Conservation (phyloP, 2,797 vertebrate species). For the Tapirus indicus region DNA sequence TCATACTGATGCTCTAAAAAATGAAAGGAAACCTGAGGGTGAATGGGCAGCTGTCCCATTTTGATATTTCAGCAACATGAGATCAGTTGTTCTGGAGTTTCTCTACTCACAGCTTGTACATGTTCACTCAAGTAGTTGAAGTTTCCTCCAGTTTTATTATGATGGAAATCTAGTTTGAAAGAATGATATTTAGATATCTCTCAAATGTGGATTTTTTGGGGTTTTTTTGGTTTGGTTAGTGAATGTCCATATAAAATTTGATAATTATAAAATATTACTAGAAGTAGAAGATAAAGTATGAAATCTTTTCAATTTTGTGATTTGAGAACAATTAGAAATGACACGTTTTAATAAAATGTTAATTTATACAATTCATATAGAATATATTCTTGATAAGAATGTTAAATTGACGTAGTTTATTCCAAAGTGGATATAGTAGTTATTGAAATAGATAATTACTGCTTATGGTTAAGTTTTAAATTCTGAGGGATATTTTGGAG, state of each 20-base stretch:
- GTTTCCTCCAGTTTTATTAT: conserved; percentile 3
- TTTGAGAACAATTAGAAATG: conserved; percentile 27
- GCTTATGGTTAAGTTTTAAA: neutral
- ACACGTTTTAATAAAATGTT: neutral
- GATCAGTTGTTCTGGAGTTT: neutral
- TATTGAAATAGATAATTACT: neutral
- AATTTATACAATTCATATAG: neutral
- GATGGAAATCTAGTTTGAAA: neutral
- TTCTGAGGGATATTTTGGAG: neutral
- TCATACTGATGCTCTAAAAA: neutral
- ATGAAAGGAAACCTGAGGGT: neutral
- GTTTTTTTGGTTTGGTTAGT: neutral
- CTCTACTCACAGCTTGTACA: neutral
- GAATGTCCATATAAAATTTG: neutral
- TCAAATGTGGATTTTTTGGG: conserved; percentile 29
- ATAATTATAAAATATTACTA: conserved; percentile 2
- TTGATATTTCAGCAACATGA: neutral
- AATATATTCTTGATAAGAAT: neutral
- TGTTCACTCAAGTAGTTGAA: neutral
- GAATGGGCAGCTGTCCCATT: neutral
- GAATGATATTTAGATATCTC: neutral
- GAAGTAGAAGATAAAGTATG: neutral
- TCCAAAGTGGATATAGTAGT: neutral
- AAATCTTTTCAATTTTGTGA: conserved; percentile 1
- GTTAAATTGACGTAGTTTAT: neutral